Evolutionary conservation across 2,113 vertebrate species (phyloP).

Genomic region (Murina feae): DNA sequence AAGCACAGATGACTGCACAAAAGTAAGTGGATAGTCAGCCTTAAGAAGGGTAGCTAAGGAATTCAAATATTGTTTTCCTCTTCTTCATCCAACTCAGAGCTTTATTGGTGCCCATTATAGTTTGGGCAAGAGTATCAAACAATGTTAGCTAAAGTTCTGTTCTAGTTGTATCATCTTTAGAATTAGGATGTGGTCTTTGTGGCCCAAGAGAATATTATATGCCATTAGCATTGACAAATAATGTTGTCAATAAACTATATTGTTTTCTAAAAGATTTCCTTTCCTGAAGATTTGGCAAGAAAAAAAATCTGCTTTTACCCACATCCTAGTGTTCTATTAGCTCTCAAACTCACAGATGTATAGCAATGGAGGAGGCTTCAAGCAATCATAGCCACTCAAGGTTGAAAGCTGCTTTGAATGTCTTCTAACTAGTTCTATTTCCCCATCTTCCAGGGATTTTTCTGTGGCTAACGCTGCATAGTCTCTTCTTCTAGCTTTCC

Average conservation of each 20-base stretch:
- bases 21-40: background rate
- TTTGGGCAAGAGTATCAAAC: background rate
- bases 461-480: background rate
- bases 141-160: background rate
- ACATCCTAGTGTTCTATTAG: background rate
- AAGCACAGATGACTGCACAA: background rate
- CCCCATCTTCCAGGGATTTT: background rate
- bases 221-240: background rate
- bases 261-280: background rate
- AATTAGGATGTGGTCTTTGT: background rate
- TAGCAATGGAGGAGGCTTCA: background rate
- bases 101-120: background rate
- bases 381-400: background rate
- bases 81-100: background rate
- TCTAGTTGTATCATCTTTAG: background rate
- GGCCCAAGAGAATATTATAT: background rate
- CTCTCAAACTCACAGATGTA: background rate
- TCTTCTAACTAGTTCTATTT: background rate
- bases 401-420: background rate
- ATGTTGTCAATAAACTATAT: background rate
- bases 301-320: background rate
- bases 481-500: background rate
- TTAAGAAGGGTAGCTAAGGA: background rate
- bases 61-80: background rate
- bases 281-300: background rate